These are phyloP conservation scores for Psittacara wagleri DNA, from an alignment of 2,113 vertebrate species.

Conservation along the genomic window DNA sequence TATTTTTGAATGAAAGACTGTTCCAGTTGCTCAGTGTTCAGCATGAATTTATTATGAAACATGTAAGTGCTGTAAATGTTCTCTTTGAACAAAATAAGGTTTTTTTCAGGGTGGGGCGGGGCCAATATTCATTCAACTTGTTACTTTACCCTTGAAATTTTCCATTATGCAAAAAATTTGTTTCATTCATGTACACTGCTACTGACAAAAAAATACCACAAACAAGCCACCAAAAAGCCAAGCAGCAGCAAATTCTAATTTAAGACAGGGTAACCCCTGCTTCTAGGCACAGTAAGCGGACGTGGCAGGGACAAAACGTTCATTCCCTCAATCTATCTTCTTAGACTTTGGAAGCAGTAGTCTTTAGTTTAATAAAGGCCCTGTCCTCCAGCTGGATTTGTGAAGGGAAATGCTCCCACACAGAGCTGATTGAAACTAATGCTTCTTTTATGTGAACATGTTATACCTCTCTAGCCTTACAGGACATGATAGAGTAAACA, in stretches of 20 bases:
- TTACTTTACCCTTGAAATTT: not conserved
- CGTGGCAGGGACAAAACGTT: not conserved
- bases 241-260: not conserved
- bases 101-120: not conserved
- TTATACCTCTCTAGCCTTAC: not conserved
- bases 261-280: not conserved
- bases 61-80: not conserved
- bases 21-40: not conserved
- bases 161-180: not conserved
- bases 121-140: not conserved
- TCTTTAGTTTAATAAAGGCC: constrained; percentile 2
- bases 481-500: not conserved
- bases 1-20: constrained; percentile 9
- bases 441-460: constrained; percentile 17
- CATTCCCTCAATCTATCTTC: not conserved
- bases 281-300: not conserved
- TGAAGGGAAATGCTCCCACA: constrained; percentile 51
- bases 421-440: constrained; percentile 25
- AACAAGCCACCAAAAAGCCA: no score
- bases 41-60: not conserved
- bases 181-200: not conserved
- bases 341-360: not conserved
- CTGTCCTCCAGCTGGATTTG: constrained; percentile 36
- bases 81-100: not conserved
- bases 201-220: not conserved